These are phyloP conservation scores for Gastrophryne carolinensis DNA, from an alignment of 2,797 vertebrate species.

Conservation along the genomic window DNA sequence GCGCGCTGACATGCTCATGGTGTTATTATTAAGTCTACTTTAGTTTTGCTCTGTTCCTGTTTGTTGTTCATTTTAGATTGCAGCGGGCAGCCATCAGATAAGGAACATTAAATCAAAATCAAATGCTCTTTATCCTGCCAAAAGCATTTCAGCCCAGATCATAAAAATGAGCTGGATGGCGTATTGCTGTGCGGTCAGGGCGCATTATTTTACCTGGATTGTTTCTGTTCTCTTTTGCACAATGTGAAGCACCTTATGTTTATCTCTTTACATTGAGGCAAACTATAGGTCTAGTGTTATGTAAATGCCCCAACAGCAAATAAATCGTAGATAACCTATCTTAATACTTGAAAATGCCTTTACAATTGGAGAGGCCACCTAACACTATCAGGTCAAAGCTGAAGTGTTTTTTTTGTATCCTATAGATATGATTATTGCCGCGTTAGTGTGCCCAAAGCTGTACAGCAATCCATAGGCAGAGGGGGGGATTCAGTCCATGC, in stretches of 20 bases:
- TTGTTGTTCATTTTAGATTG: not conserved
- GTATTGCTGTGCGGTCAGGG: too few species aligned
- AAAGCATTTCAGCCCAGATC: not conserved
- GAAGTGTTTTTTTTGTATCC: slow-evolving; percentile 16
- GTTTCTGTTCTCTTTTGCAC: not conserved
- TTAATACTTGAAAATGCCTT: not conserved
- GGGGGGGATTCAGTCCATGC: slow-evolving; percentile 55
- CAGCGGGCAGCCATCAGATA: not conserved
- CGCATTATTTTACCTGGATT: too few species aligned
- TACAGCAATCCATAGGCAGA: slow-evolving; percentile 36
- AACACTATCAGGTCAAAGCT: slow-evolving; percentile 1
- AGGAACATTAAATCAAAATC: slow-evolving; percentile 1
- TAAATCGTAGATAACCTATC: slow-evolving; percentile 22
- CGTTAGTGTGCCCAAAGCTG: slow-evolving; percentile 26
- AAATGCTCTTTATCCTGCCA: not conserved
- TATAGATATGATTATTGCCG: slow-evolving; percentile 38
- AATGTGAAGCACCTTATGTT: too few species aligned
- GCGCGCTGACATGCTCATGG: not conserved
- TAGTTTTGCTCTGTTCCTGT: not conserved
- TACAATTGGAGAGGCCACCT: slow-evolving; percentile 8
- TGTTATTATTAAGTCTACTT: not conserved
- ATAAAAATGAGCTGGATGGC: not conserved
- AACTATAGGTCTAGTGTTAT: too few species aligned
- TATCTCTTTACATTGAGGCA: too few species aligned
- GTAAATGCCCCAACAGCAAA: too few species aligned